Evolutionary conservation across 2,888 invertebrate genomes (phyloP).

Genomic region (Cosmia trapezina): DNA sequence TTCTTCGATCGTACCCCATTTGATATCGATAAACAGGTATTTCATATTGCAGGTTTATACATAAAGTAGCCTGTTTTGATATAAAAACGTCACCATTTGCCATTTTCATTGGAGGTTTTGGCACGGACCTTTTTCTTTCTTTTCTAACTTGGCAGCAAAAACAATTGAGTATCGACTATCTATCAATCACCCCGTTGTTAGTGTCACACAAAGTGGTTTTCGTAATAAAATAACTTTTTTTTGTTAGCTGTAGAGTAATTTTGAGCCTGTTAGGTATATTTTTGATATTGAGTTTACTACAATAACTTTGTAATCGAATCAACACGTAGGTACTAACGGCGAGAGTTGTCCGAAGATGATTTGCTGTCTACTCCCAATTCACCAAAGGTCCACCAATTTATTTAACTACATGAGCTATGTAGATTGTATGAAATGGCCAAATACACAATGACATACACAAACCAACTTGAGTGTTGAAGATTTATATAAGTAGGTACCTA

Average conservation of each 20-base stretch:
- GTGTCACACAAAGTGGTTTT: constrained; percentile 15
- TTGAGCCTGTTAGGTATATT: not conserved
- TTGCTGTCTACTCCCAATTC: constrained; percentile 14
- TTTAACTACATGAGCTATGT: not conserved
- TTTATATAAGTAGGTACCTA: constrained; percentile 1
- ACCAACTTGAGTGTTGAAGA: not conserved
- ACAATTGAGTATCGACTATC: constrained; percentile 35
- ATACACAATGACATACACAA: not conserved
- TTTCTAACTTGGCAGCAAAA: constrained; percentile 28
- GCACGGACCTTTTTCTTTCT: not conserved
- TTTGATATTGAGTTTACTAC: constrained; percentile 1
- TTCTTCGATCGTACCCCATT: not conserved
- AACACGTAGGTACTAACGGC: not conserved
- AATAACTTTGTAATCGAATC: not conserved
- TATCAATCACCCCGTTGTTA: constrained; percentile 30
- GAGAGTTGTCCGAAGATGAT: not conserved
- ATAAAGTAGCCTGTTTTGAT: not conserved
- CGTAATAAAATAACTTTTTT: constrained; percentile 1
- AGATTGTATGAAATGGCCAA: not conserved
- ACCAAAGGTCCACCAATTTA: constrained; percentile 4
- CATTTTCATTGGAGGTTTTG: constrained; percentile 6
- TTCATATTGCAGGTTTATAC: not conserved
- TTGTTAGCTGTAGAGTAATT: not conserved
- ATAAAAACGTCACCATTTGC: constrained; percentile 16
- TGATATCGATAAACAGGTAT: not conserved